phyloP scores from a whole-genome alignment of 1,140 invertebrate genomes.

The Pemphigus obesinymphae region DNA sequence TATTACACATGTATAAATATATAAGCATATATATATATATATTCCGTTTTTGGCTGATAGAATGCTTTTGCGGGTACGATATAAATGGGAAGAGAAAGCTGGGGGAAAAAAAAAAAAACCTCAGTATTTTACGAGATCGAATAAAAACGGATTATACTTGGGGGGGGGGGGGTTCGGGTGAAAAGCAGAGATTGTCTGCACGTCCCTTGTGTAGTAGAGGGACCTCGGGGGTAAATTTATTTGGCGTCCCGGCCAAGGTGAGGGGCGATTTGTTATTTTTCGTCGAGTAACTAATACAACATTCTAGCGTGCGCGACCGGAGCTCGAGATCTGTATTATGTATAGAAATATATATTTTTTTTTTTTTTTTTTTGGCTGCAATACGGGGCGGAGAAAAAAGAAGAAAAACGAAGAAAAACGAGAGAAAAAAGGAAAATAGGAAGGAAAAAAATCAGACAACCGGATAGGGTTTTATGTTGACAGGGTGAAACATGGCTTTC shows the following conservation, averaged over 20 bases:
- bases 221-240: conserved; percentile 36
- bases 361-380: conserved; percentile 23
- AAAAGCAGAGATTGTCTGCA: conserved; percentile 27
- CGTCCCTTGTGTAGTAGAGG: not conserved
- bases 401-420: not conserved
- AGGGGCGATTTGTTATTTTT: conserved; percentile 38
- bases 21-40: not conserved
- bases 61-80: not conserved
- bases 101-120: not conserved
- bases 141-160: conserved; percentile 22
- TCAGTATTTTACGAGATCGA: conserved; percentile 36
- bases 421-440: not conserved
- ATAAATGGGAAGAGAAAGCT: not conserved
- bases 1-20: not conserved
- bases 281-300: conserved; percentile 31
- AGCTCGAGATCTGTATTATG: conserved; percentile 13
- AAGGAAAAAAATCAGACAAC: conserved; percentile 27
- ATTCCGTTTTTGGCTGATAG: not conserved
- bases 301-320: not conserved
- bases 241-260: conserved; percentile 30
- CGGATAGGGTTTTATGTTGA: conserved; percentile 38
- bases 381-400: not conserved
- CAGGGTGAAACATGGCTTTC: conserved; percentile 37
- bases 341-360: conserved; percentile 13
- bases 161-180: not conserved